phyloP scores from a whole-genome alignment of 2,113 vertebrate species.

The Arizona elegans region DNA sequence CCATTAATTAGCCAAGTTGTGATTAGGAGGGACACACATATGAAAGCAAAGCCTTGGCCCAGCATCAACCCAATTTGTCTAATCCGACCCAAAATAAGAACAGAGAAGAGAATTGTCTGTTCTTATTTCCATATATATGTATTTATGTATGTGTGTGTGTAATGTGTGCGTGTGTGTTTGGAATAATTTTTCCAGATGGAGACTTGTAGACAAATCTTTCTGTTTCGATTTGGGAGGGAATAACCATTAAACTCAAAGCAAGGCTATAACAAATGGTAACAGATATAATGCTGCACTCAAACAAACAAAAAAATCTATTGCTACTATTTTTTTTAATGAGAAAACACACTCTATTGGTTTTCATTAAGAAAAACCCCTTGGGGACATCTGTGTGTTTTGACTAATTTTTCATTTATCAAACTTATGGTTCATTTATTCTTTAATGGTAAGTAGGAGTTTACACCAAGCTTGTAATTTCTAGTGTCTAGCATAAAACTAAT shows the following conservation, averaged over 20 bases:
- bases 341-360: constrained; percentile 24
- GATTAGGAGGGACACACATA: neutral
- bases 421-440: constrained; percentile 23
- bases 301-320: constrained; percentile 14
- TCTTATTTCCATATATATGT: neutral
- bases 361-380: constrained; percentile 28
- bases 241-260: constrained; percentile 18
- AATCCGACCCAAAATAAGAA: neutral
- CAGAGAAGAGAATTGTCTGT: neutral
- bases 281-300: constrained; percentile 10
- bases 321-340: constrained; percentile 11
- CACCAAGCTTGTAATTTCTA: constrained; percentile 24
- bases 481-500: constrained; percentile 19
- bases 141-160: neutral
- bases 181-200: neutral
- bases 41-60: neutral
- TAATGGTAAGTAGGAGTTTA: constrained; percentile 22
- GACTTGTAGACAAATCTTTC: neutral
- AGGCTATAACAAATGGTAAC: constrained; percentile 21
- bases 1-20: neutral
- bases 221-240: constrained; percentile 1
- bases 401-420: constrained; percentile 33
- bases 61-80: neutral
- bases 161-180: neutral
- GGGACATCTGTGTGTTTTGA: constrained; percentile 12